Percentiles rank a stretch among this genome's conserved stretches.
phyloP scores from a whole-genome alignment of 2,113 vertebrate species.

The Meles meles region DNA sequence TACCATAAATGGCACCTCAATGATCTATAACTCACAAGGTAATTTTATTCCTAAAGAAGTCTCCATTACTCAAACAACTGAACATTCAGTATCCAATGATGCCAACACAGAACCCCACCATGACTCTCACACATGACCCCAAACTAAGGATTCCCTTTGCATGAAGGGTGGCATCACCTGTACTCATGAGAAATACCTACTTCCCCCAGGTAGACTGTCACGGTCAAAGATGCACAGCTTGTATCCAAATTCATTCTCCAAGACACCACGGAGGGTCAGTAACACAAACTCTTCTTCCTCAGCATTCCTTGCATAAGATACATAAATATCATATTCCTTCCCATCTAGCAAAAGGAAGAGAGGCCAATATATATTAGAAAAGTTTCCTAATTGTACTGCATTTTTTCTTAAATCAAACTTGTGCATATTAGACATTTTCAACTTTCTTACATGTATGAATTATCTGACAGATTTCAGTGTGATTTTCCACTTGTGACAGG shows the following conservation, averaged over 20 bases:
- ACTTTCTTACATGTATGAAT: neutral
- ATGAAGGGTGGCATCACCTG: neutral
- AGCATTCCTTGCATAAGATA: constrained; percentile 93
- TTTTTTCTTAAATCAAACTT: neutral
- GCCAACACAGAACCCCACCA: neutral
- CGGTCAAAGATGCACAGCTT: constrained; percentile 96
- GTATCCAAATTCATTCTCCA: constrained; percentile 96
- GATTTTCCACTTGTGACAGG: neutral
- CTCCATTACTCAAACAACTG: neutral
- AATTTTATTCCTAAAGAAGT: neutral
- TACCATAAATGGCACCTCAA: neutral
- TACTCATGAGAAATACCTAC: constrained; percentile 85
- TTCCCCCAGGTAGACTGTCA: constrained; percentile 96
- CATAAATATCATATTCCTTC: constrained; percentile 96
- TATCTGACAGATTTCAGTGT: neutral
- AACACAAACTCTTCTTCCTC: constrained; percentile 97
- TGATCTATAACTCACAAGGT: neutral
- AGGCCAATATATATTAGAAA: neutral
- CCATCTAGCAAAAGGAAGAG: constrained; percentile 83
- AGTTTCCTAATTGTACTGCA: neutral
- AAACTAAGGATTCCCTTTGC: neutral
- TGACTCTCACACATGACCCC: neutral
- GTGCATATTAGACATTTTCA: neutral
- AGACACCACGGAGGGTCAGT: constrained; percentile 88
- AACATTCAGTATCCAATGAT: neutral